Evolutionary conservation across 2,797 vertebrate genomes (phyloP), one percentile per base, ranked within the genome.

Genomic region (Rhynchotus rufescens): DNA sequence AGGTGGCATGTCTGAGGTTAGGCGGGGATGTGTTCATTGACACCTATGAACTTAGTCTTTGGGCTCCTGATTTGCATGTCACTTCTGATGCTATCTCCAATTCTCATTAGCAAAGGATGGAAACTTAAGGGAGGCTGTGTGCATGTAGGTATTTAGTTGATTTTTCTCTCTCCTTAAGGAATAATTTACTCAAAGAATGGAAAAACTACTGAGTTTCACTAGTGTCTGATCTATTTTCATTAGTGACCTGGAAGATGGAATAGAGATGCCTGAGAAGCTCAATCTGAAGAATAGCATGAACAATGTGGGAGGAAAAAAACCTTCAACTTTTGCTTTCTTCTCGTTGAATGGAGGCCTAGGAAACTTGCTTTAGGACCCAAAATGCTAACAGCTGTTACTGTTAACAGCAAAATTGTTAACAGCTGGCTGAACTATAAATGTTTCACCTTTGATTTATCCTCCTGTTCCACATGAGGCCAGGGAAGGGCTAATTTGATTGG

Each of bases 391-490:
- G 36, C 36, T 36, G 36, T 36, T 36, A 36, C 10, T 36, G 36
- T 36, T 36, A 36, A 36, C 36, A 36, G 36, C 8, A 36, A 36
- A 36, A 36, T 72, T 56, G 40, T 71, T 54, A n/a, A 9, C 21
- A 44, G 38, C 51, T 38, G 5, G 4, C 30, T 79, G 51, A 40
- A 60, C 20, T 0, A 0, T 2, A 2, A 6, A 1, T 19, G 42
- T 67, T 68, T 76, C 57, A 22, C 71, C 38, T 77, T 79, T 52
- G 51, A 7, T 45, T 84, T 45, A 23, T 21, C 66, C n/a, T 45
- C 28, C 16, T 47, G 20, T n/a, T 65, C 75, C 56, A 34, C 12
- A 45, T 2, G 30, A 60, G 69, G 25, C 66, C 72, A 5, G 51
- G 40, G 42, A 69, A 34, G 44, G 26, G 52, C 25, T 83, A 75